Percentiles rank a stretch among this genome's conserved stretches.
These are phyloP conservation scores for Mylabris sibirica DNA, from an alignment of 2,888 invertebrate species.

Conservation along the genomic window DNA sequence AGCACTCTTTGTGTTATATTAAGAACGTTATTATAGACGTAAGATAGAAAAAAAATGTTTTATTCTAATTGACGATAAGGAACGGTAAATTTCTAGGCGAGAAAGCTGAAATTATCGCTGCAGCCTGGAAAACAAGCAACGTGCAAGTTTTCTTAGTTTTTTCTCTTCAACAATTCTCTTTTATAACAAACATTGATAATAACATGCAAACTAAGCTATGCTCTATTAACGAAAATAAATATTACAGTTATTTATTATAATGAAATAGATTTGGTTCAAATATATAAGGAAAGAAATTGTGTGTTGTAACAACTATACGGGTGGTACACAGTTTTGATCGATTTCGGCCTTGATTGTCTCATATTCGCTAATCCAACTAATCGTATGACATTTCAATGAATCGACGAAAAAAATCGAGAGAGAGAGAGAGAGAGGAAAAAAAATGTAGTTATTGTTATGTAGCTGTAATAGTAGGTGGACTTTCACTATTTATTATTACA, in stretches of 20 bases:
- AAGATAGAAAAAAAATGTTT: no score
- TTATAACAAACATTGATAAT: background rate
- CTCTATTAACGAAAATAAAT: background rate
- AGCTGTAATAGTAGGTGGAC: background rate
- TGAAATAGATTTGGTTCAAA: background rate
- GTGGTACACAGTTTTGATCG: background rate
- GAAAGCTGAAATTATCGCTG: background rate
- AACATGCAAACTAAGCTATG: background rate
- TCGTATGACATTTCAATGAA: background rate
- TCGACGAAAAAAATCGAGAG: background rate
- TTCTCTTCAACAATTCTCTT: background rate
- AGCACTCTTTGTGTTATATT: no score
- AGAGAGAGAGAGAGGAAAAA: background rate
- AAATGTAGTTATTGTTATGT: background rate
- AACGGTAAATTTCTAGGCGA: no score
- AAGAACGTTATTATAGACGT: no score
- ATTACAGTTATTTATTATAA: no score
- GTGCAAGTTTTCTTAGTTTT: background rate
- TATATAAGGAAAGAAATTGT: background rate
- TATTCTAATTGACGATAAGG: no score
- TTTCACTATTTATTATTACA: background rate
- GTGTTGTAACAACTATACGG: no score
- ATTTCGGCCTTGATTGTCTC: constrained; percentile 2
- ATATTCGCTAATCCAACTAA: background rate
- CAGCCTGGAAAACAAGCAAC: background rate